Evolutionary conservation across 2,797 vertebrate species (phyloP).

Genomic region (Gymnothorax javanicus): DNA sequence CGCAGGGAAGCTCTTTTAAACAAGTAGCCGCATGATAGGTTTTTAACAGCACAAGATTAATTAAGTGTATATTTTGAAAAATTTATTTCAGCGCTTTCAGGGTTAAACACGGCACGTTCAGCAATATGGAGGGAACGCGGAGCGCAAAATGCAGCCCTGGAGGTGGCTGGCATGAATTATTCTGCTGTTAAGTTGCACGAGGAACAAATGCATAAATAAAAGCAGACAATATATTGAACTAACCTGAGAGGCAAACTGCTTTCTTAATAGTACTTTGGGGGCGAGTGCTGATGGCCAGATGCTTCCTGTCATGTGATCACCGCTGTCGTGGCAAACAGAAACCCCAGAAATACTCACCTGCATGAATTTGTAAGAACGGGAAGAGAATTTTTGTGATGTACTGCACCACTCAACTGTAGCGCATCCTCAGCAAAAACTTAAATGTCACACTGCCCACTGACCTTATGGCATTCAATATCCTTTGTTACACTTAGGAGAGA

Average conservation of each 20-base stretch:
- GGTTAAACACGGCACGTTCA: neutral
- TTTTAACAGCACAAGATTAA: too few relatives aligned
- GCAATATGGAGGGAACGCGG: neutral
- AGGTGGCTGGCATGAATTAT: neutral
- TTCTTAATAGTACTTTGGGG: neutral
- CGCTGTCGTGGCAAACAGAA: neutral
- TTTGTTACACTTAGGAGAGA: neutral
- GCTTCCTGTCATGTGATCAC: neutral
- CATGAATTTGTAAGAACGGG: neutral
- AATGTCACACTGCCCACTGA: neutral
- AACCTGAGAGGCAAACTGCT: neutral
- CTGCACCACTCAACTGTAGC: neutral
- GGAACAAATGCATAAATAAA: neutral
- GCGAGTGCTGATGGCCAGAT: neutral
- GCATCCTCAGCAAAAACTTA: neutral
- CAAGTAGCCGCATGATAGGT: too few relatives aligned
- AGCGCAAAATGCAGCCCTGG: neutral
- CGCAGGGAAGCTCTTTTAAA: too few relatives aligned
- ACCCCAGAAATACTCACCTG: neutral
- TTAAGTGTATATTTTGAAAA: too few relatives aligned
- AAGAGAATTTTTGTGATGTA: neutral
- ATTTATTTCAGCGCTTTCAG: too few relatives aligned
- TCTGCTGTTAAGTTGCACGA: neutral
- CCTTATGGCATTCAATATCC: neutral
- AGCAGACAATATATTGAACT: neutral